Evolutionary conservation across 2,113 vertebrate species (phyloP).

Genomic region (Malurus cyaneus): DNA sequence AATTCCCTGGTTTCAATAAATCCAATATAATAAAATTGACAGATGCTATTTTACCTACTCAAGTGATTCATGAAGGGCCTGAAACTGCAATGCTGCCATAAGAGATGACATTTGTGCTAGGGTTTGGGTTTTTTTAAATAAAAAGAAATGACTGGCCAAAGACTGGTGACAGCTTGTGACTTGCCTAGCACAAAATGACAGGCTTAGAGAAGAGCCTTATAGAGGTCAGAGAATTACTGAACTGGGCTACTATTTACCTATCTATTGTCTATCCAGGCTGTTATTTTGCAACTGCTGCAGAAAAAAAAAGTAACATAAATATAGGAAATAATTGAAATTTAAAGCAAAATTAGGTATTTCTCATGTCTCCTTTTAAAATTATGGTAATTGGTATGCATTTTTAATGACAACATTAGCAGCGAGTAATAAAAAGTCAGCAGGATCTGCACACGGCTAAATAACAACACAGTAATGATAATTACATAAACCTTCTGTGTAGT

Average conservation of each 20-base stretch:
- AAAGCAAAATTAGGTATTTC: not conserved
- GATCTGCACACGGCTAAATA: constrained; percentile 23
- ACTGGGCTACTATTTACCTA: not conserved
- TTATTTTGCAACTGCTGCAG: not conserved
- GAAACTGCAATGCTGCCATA: not conserved
- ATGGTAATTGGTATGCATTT: constrained; percentile 39
- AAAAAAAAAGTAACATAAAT: not conserved
- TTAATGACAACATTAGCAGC: constrained; percentile 48
- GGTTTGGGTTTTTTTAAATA: not conserved
- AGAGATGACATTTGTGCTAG: constrained; percentile 37
- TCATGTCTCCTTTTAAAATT: not conserved
- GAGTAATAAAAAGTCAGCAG: constrained; percentile 33
- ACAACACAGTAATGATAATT: constrained; percentile 29
- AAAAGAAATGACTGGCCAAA: not conserved
- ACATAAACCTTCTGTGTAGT: constrained; percentile 46
- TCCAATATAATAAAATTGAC: constrained; percentile 8
- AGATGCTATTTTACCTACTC: constrained; percentile 56
- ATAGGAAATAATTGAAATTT: not conserved
- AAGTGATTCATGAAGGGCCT: not conserved
- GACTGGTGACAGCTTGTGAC: not conserved
- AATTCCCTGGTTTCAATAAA: constrained; percentile 18
- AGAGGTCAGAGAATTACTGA: not conserved
- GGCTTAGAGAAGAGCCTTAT: too few relatives aligned
- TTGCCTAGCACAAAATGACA: not conserved
- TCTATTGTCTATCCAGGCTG: not conserved